A percentile compares a stretch with the other conserved stretches of the same genome.
These are phyloP conservation scores for Rhodinocichla rosea DNA, from an alignment of 2,113 vertebrate genomes.

Conservation along the genomic window DNA sequence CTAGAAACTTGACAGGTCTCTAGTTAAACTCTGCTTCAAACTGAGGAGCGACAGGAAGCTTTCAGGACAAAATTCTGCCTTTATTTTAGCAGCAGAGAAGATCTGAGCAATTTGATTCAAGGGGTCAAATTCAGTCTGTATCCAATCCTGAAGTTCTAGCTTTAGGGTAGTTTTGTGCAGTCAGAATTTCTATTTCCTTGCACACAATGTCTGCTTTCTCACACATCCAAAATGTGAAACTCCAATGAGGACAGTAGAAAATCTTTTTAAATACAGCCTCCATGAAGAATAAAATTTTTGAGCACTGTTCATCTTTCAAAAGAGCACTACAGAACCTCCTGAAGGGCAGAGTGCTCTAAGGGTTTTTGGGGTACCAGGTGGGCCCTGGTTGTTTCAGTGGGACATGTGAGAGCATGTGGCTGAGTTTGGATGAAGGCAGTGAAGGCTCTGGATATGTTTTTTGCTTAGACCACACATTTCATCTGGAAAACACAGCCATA, in stretches of 20 bases:
- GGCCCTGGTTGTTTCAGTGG: neutral
- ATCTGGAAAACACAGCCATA: neutral
- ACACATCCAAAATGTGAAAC: neutral
- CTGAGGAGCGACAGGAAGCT: neutral
- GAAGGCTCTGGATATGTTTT: neutral
- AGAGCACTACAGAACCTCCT: neutral
- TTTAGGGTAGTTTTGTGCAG: neutral
- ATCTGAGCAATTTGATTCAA: neutral
- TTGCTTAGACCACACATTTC: neutral
- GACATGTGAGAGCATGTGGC: neutral
- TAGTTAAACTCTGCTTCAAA: neutral
- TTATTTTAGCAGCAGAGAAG: neutral
- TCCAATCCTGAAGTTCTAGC: neutral
- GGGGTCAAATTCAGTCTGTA: fast-evolving
- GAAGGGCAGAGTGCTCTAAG: neutral
- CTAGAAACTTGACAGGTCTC: neutral
- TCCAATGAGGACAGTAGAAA: neutral
- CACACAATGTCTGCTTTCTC: neutral
- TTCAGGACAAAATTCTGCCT: neutral
- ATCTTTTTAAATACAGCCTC: neutral
- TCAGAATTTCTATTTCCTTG: neutral
- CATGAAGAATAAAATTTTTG: neutral
- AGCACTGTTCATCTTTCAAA: neutral
- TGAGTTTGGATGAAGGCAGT: neutral
- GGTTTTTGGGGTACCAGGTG: neutral